phyloP scores from a whole-genome alignment of 2,113 vertebrate species.

The Misgurnus anguillicaudatus region DNA sequence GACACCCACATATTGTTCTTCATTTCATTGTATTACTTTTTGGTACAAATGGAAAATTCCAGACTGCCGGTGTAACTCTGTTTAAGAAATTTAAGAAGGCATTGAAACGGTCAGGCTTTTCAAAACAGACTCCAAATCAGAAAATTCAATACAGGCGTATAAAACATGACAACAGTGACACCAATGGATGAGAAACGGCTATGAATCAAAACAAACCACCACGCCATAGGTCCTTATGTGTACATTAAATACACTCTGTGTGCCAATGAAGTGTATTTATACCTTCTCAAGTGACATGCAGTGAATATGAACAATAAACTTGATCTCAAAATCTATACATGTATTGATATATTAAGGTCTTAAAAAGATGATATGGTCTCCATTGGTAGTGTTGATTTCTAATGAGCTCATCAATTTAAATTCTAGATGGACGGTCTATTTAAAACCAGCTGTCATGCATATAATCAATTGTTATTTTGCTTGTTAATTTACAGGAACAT shows the following conservation, averaged over 20 bases:
- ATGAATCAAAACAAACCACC: conserved; percentile 5
- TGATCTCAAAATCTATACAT: conserved; percentile 15
- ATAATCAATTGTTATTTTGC: conserved; percentile 16
- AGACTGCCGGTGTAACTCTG: neutral
- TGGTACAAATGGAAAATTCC: neutral
- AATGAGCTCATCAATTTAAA: neutral
- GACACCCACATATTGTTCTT: neutral
- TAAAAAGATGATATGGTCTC: neutral
- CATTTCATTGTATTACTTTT: neutral
- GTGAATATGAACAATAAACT: neutral
- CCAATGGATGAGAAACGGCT: conserved; percentile 49
- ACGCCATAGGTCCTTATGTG: neutral
- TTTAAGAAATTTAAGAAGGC: neutral
- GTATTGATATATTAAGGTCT: conserved; percentile 9
- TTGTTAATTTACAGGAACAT: neutral
- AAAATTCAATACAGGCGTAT: neutral
- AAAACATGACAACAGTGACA: conserved; percentile 57
- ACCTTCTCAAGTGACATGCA: conserved; percentile 21
- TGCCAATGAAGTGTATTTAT: neutral
- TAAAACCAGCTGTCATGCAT: neutral
- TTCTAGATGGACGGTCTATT: neutral
- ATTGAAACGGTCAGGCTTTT: neutral
- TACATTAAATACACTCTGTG: conserved; percentile 5
- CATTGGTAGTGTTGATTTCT: conserved; percentile 20
- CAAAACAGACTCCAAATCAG: neutral